A percentile compares a stretch with the other conserved stretches of the same genome.
phyloP scores from a whole-genome alignment of 2,888 invertebrate genomes.

The Cynaeus angustus region DNA sequence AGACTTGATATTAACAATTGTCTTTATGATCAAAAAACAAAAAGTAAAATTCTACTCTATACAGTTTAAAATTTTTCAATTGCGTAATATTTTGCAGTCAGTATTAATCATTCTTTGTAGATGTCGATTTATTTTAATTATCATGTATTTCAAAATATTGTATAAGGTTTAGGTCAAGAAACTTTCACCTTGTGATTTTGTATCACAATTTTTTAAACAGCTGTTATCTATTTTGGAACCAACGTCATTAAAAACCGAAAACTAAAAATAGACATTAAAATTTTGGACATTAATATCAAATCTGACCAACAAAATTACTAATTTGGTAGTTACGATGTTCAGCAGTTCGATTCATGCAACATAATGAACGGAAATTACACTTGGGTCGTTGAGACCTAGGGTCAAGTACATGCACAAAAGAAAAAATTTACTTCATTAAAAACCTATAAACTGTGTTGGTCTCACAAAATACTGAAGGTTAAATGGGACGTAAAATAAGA shows the following conservation, averaged over 20 bases:
- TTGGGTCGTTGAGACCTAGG: conserved; percentile 21
- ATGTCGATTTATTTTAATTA: not conserved
- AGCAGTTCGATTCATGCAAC: not conserved
- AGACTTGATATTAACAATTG: too few relatives aligned
- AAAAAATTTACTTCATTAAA: conserved; percentile 9
- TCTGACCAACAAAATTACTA: too few relatives aligned
- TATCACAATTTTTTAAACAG: not conserved
- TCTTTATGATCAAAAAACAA: too few relatives aligned
- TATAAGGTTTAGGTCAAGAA: conserved; percentile 13
- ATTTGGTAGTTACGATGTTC: too few relatives aligned
- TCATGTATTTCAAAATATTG: not conserved
- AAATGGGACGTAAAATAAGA: not conserved
- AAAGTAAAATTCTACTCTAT: not conserved
- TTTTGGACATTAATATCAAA: too few relatives aligned
- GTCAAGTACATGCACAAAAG: conserved; percentile 29
- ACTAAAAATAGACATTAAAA: too few relatives aligned
- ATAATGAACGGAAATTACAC: conserved; percentile 28
- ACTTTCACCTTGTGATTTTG: conserved; percentile 26
- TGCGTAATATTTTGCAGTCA: too few relatives aligned
- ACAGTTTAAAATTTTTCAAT: not conserved
- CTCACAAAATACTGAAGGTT: conserved; percentile 7
- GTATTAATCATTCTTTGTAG: not conserved
- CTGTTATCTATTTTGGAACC: not conserved
- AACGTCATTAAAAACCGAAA: too few relatives aligned
- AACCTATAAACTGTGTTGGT: not conserved